Evolutionary conservation across 2,888 invertebrate species (phyloP), one percentile per base, ranked within the genome.

Genomic region (Sycophila texana): DNA sequence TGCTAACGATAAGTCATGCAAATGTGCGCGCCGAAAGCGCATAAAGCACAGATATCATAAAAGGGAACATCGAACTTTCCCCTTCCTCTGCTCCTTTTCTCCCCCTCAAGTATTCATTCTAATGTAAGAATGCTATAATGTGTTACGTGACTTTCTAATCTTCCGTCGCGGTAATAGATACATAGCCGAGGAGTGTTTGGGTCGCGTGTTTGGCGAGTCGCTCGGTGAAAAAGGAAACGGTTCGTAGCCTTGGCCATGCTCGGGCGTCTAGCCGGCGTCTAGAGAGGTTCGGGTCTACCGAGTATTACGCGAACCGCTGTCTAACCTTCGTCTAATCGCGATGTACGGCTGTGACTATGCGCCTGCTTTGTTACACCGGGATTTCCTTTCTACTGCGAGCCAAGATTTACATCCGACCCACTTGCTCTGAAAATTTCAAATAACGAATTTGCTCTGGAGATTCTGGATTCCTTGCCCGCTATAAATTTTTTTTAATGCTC

Each of bases 241-340:
- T 1, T 1, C 39, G 39, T 39, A 60, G 51, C 74, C 67, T 49
- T 60, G 65, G 39, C 39, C 61, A 61, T 39, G 74, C 51, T 13
- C 16, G 3, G n/a, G 0, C 78, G 78, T 78, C 78, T 78, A 49
- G 73, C 22, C n/a, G 13, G 49, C 20, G 79, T 80, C 75, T 80
- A 57, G 61, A 26, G 26, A n/a, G 10, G 30, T 4, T 16, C 5
- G 16, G 14, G 58, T 16, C 66, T 53, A 53, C n/a, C 63, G 63
- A 22, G 14, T 49, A 39, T 22, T 18, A 39, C 39, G 26, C 51
- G 12, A 13, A 22, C 16, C 18, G 14, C 60, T 67, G 79, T 73
- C 76, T 76, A 80, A 73, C 67, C 67, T 80, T 76, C 70, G 67
- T 75, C 71, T 72, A 79, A 79, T 79, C 79, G 66, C 66, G 60